Base-by-base conservation (phyloP, 2,888 invertebrate genomes). In the Chalcis sispes region DNA sequence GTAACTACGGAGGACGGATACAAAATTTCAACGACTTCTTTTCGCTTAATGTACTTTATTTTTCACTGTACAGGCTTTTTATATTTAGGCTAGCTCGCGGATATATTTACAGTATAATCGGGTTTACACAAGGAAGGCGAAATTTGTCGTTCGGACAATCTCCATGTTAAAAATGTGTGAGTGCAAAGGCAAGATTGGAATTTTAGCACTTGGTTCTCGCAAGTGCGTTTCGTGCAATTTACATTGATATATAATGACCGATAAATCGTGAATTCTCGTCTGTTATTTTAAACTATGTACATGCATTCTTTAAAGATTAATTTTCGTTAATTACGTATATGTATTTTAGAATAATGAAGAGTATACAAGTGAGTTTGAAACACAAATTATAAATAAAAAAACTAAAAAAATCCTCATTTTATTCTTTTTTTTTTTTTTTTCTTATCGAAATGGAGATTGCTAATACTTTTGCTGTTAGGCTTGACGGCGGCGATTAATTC, bases 61-160 rank as follows among this genome's bases (percentile, higher is more conserved):
- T 40, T 32, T 71, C 71, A 71, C 62, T 77, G 74, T 74, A 77
- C 77, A 77, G 52, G 69, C 50, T 52, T 48, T 71, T 48, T 72
- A 48, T 56, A 67, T 72, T 54, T 56, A 76, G 54, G 29, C 74
- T 69, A 46, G 61, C 61, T 61, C 48, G 27, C 20, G 23, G 46
- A 42, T 54, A 52, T 75, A 66, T 76, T 54, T 71, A 76, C 71
- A 67, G 40, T 62, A 32, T 42, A 32, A 23, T 8, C 20, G 65
- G 29, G 50, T 56, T 32, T 58, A 56, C 74, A 54, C n/a, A 20
- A 20, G 18, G 50, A 10, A 25, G 52, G 65, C 59, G 65, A 75
- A 71, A 64, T 58, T 40, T 36, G 62, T 48, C 27, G 56, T 23
- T 52, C 25, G 20, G 64, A 56, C 64, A 58, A 70, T 70, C 46